Base-by-base conservation (phyloP, 1,140 invertebrate genomes). In the Aphelenchoides besseyi region DNA sequence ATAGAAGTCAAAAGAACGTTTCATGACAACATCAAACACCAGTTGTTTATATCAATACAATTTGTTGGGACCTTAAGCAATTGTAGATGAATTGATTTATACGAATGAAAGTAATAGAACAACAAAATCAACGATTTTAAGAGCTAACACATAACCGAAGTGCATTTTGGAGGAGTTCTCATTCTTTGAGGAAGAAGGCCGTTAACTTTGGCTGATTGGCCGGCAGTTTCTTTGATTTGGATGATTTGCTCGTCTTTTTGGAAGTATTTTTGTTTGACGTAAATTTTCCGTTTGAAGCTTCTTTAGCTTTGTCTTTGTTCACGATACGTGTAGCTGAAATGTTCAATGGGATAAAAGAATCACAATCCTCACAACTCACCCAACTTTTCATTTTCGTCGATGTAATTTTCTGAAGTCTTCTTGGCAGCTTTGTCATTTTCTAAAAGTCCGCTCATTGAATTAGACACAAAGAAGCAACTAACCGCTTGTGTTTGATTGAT, bases 381-480 rank as follows among this genome's bases (percentile, higher is more conserved):
- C 53, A 67, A 30, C 41, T n/a, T 66, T 69, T 32, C 64, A 1
- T 67, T 32, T 30, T 67, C 64, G 61, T 67, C 64, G 18, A 67
- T 32, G 2, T 18, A 61, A n/a, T 67, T 62, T 32, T 67, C 64
- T 16, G 66, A n/a, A 1, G 52, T 30, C 64, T 67, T 62, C 61
- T 67, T 1, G 64, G 28, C 28, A 16, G 26, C 28, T 2, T 48
- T 48, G 41, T 23, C 41, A 23, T 12, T 23, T n/a, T n/a, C n/a
- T n/a, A n/a, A n/a, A n/a, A n/a, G n/a, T n/a, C 41, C n/a, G n/a
- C 41, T 12, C 41, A n/a, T 48, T n/a, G 12, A n/a, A n/a, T n/a
- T n/a, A n/a, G n/a, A n/a, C n/a, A n/a, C n/a, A n/a, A n/a, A n/a
- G n/a, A n/a, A n/a, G n/a, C n/a, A n/a, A n/a, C n/a, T n/a, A n/a